Evolutionary conservation across 2,797 vertebrate species (phyloP).

Genomic region (Acanthornis magna): DNA sequence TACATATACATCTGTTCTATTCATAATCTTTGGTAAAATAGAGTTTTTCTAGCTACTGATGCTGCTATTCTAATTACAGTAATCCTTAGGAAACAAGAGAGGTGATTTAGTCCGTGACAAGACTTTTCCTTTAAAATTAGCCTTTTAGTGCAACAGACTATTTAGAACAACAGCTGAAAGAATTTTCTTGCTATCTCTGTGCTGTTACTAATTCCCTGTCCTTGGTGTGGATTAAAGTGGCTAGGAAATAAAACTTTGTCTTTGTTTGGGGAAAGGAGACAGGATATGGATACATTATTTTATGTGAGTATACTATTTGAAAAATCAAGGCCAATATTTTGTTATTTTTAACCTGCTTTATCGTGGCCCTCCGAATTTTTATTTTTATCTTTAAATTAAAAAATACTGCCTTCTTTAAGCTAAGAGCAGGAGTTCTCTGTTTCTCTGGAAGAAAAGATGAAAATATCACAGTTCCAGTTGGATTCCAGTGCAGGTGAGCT

Average conservation of each 20-base stretch:
- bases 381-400: neutral
- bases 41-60: neutral
- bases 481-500: neutral
- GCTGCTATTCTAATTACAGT: neutral
- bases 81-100: neutral
- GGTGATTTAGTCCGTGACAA: neutral
- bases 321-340: neutral
- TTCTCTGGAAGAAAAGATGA: neutral
- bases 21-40: neutral
- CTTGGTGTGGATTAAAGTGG: neutral
- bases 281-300: neutral
- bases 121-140: neutral
- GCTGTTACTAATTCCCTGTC: neutral
- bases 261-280: neutral
- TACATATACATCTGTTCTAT: neutral
- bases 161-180: neutral
- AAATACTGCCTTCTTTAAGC: neutral
- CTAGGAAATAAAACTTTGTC: neutral
- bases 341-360: neutral
- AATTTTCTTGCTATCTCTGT: neutral
- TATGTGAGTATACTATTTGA: neutral
- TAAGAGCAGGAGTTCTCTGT: neutral
- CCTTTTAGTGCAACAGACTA: neutral
- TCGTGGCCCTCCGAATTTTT: neutral
- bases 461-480: neutral